Percentiles rank a stretch among this genome's conserved stretches.
These are phyloP conservation scores for Eurois occulta DNA, from an alignment of 2,888 invertebrate genomes.

Conservation along the genomic window DNA sequence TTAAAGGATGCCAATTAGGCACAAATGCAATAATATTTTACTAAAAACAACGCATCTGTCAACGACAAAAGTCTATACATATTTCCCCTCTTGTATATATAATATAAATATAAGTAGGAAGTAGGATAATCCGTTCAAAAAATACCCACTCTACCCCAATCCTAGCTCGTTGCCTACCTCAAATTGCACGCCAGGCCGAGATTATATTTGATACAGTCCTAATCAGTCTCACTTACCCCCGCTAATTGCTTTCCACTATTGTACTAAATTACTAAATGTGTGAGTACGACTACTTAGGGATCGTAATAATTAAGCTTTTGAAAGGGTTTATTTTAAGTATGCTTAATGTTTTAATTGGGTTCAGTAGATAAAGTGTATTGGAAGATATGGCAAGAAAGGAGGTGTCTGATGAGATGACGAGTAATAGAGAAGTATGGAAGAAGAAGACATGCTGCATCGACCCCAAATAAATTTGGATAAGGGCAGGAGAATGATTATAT, in stretches of 20 bases:
- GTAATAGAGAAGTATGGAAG: too few species aligned
- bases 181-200: conserved; percentile 81
- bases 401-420: too few species aligned
- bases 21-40: too few species aligned
- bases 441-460: too few species aligned
- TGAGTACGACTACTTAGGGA: conserved; percentile 22
- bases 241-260: conserved; percentile 84
- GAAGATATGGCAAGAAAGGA: too few species aligned
- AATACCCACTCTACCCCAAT: conserved; percentile 36
- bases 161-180: conserved; percentile 68
- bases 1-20: too few species aligned
- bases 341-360: conserved; percentile 3
- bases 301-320: conserved; percentile 34
- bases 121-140: not conserved
- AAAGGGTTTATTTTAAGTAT: conserved; percentile 18
- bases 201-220: conserved; percentile 85
- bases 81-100: too few species aligned
- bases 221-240: conserved; percentile 84
- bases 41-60: too few species aligned
- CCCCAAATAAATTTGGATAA: too few species aligned
- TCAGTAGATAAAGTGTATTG: not conserved
- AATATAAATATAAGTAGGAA: too few species aligned
- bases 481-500: too few species aligned
- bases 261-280: conserved; percentile 75
- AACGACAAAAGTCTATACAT: too few species aligned